phyloP scores from a whole-genome alignment of 2,113 vertebrate genomes.

The Hippocampus barbouri region DNA sequence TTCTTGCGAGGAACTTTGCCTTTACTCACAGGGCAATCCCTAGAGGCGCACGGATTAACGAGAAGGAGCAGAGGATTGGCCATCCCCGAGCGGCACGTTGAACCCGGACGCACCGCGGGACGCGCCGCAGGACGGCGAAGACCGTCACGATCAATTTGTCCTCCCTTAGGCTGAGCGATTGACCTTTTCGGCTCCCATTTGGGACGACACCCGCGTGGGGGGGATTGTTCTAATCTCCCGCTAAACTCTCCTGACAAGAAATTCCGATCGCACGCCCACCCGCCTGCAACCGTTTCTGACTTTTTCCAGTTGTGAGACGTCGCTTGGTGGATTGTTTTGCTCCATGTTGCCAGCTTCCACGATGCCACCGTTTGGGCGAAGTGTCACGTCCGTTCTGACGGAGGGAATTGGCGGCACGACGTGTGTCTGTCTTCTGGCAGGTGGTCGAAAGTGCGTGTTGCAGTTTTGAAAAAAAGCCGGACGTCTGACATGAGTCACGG shows the following conservation, averaged over 20 bases:
- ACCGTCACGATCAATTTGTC: constrained; percentile 3
- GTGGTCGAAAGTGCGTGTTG: too few relatives aligned
- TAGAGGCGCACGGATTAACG: neutral
- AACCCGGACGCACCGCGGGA: neutral
- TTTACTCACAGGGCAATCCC: neutral
- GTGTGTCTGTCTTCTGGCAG: too few relatives aligned
- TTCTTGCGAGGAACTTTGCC: neutral
- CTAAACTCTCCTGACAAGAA: neutral
- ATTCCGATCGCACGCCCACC: neutral
- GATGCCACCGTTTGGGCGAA: too few relatives aligned
- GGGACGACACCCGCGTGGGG: neutral
- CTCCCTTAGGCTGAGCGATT: neutral
- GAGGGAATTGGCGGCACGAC: too few relatives aligned
- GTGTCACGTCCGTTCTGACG: too few relatives aligned
- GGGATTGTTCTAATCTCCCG: neutral
- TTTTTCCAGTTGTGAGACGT: too few relatives aligned
- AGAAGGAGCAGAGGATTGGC: neutral
- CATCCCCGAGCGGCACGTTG: constrained; percentile 12
- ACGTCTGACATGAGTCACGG: too few relatives aligned
- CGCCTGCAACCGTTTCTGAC: neutral
- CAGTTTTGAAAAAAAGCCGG: too few relatives aligned
- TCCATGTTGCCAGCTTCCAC: too few relatives aligned
- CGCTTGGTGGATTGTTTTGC: too few relatives aligned
- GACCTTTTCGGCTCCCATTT: constrained; percentile 7
- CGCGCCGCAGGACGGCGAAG: neutral